Evolutionary conservation across 1,140 invertebrate species (phyloP).

Genomic region (Ephestia elutella): DNA sequence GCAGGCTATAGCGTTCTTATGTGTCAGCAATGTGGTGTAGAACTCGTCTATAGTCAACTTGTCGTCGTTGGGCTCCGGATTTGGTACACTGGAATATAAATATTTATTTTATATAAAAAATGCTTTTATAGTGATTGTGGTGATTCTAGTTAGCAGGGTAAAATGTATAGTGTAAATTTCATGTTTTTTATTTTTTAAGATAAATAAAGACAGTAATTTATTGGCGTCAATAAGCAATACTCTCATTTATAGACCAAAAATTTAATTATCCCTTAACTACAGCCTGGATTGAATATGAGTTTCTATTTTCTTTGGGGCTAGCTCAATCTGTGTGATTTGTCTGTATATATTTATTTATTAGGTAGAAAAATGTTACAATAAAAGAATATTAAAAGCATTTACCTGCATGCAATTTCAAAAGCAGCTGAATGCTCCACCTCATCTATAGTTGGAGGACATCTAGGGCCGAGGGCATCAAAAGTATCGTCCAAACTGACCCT

Average conservation of each 20-base stretch:
- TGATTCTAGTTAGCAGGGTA: no score
- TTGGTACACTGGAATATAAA: conserved; percentile 55
- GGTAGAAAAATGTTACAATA: not conserved
- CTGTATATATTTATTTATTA: no score
- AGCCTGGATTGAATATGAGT: no score
- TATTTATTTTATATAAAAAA: not conserved
- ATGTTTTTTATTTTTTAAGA: no score
- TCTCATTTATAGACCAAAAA: no score
- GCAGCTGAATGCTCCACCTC: conserved; percentile 65
- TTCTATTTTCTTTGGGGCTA: no score
- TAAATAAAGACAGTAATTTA: no score
- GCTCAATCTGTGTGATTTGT: no score
- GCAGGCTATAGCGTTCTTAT: conserved; percentile 75
- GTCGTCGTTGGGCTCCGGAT: conserved; percentile 52
- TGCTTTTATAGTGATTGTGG: no score
- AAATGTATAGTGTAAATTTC: no score
- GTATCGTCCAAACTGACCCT: conserved; percentile 72
- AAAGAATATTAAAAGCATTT: conserved; percentile 7
- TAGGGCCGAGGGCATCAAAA: conserved; percentile 55
- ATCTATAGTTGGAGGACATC: conserved; percentile 72
- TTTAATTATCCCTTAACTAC: no score
- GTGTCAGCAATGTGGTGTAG: conserved; percentile 70
- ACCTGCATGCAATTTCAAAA: conserved; percentile 70
- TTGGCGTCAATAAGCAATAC: no score
- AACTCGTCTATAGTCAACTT: conserved; percentile 74